Evolutionary conservation across 2,797 vertebrate genomes (phyloP).

Genomic region (Coluber constrictor): DNA sequence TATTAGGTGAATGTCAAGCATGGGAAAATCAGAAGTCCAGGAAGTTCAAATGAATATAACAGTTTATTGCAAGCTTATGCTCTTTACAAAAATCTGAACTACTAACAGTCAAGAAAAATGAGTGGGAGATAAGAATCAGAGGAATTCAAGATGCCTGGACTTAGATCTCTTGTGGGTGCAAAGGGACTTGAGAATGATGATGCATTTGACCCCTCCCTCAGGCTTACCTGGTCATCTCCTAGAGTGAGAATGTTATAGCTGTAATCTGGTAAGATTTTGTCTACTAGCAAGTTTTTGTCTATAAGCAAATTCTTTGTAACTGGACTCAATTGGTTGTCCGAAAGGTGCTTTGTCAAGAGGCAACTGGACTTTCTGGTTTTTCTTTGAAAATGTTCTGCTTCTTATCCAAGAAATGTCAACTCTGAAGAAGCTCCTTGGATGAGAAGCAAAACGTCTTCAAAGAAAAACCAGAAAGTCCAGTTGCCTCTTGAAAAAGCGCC

Average conservation of each 20-base stretch:
- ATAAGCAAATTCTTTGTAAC: neutral
- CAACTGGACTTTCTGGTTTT: no score
- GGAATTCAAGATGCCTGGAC: neutral
- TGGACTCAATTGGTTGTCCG: neutral
- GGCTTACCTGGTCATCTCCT: neutral
- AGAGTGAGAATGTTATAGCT: neutral
- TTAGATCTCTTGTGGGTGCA: neutral
- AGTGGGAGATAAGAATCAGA: neutral
- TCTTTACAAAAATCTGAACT: neutral
- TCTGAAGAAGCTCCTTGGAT: no score
- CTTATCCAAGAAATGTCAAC: no score
- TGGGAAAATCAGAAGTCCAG: neutral
- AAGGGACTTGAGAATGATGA: neutral
- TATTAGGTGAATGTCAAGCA: neutral
- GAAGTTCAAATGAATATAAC: neutral
- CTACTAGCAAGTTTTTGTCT: neutral
- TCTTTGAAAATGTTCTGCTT: no score
- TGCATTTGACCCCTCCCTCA: neutral
- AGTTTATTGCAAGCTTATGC: neutral
- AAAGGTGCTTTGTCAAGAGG: no score
- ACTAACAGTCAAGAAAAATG: neutral
- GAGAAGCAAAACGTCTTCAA: no score
- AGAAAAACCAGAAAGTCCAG: no score
- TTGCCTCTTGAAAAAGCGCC: no score
- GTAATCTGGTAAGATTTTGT: neutral